A percentile compares a stretch with the other conserved stretches of the same genome.
Conservation (phyloP, 2,113 vertebrate species). For the Fulica atra region DNA sequence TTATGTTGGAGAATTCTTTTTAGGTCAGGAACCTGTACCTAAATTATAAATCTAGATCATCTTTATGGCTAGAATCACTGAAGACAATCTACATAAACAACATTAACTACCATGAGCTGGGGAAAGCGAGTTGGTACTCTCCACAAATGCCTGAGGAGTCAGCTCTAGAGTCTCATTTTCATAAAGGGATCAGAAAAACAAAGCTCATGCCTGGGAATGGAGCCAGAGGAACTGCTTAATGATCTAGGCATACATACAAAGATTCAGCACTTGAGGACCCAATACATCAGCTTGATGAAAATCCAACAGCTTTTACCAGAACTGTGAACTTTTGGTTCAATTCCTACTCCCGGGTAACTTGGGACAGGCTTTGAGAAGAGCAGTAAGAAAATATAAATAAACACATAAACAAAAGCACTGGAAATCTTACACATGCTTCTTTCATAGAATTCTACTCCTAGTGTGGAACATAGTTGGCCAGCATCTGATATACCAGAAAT, state of each 20-base stretch:
- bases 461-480: background rate
- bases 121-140: rapidly evolving
- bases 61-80: background rate
- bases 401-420: background rate
- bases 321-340: background rate
- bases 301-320: background rate
- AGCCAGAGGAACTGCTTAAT: background rate
- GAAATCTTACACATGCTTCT: background rate
- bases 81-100: background rate
- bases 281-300: background rate
- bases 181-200: background rate
- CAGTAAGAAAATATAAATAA: background rate
- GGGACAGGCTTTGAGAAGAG: background rate
- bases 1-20: background rate
- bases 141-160: background rate
- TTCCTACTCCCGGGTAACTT: background rate
- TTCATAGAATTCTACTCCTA: background rate
- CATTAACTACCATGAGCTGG: background rate
- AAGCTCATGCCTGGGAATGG: background rate
- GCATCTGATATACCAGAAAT: background rate
- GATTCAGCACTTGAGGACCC: background rate
- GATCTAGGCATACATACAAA: background rate
- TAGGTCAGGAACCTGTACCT: background rate
- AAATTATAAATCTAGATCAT: background rate
- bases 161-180: background rate